phyloP scores from a whole-genome alignment of 2,888 invertebrate genomes.

The Ornithoptera priamus region DNA sequence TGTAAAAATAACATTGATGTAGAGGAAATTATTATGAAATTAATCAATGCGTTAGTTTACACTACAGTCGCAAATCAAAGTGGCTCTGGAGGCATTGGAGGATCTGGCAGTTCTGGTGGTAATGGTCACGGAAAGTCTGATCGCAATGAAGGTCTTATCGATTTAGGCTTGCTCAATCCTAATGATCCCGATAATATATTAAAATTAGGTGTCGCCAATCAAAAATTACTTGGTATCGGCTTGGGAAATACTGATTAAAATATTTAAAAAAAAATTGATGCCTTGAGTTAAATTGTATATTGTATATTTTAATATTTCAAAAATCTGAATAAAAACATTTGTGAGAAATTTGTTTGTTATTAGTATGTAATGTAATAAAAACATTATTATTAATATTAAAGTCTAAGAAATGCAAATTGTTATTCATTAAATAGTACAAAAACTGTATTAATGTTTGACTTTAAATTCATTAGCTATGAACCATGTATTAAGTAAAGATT shows the following conservation, averaged over 20 bases:
- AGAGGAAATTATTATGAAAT: conserved; percentile 58
- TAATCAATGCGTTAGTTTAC: conserved; percentile 60
- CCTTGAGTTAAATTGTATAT: too few relatives aligned
- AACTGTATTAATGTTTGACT: too few relatives aligned
- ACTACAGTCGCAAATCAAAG: conserved; percentile 42
- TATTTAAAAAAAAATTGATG: neutral
- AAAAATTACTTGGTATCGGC: conserved; percentile 33
- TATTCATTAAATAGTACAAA: too few relatives aligned
- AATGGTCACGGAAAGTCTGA: conserved; percentile 13
- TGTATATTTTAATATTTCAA: too few relatives aligned
- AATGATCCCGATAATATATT: conserved; percentile 33
- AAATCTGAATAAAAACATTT: too few relatives aligned
- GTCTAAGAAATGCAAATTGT: too few relatives aligned
- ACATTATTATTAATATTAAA: too few relatives aligned
- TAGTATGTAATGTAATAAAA: too few relatives aligned
- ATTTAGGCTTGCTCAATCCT: conserved; percentile 33
- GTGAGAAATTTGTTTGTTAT: too few relatives aligned
- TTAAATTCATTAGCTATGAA: too few relatives aligned
- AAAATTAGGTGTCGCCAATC: conserved; percentile 33
- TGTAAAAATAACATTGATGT: conserved; percentile 36
- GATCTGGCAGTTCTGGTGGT: conserved; percentile 26
- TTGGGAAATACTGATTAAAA: conserved; percentile 27
- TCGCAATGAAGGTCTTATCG: conserved; percentile 31
- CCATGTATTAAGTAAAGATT: too few relatives aligned
- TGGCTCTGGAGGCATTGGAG: conserved; percentile 26